Conservation (phyloP, 37 sponge, comb jelly and placozoan species). For the Trichoplax adhaerens region DNA sequence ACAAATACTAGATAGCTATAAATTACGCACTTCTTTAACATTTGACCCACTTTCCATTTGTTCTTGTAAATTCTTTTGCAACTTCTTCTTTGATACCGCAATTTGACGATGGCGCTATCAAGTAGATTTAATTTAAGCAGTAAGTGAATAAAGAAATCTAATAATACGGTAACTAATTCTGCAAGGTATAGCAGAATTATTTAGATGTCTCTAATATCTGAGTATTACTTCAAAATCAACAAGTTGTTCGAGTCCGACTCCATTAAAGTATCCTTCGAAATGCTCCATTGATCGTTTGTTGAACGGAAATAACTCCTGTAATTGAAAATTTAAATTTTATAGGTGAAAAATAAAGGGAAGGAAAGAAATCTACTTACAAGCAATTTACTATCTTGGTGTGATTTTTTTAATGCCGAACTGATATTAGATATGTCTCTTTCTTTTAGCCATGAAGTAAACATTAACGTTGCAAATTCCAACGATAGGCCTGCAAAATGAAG, state of each 20-base stretch:
- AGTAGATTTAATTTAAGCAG: background rate
- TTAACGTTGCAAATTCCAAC: slow-evolving; percentile 43
- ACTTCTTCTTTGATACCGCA: slow-evolving; percentile 12
- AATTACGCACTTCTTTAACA: no score
- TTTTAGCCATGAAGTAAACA: slow-evolving; percentile 53
- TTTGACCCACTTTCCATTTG: no score
- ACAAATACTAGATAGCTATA: no score
- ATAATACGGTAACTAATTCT: background rate
- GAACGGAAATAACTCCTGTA: slow-evolving; percentile 48
- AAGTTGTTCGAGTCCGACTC: slow-evolving; percentile 23
- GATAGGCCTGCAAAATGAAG: background rate
- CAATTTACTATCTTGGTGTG: slow-evolving; percentile 41
- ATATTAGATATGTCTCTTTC: slow-evolving; percentile 60
- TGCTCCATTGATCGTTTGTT: slow-evolving; percentile 25
- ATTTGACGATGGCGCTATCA: slow-evolving; percentile 20
- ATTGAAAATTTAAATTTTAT: background rate
- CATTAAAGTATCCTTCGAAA: slow-evolving; percentile 57
- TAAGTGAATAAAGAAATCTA: background rate
- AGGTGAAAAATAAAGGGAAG: background rate
- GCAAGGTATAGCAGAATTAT: no score
- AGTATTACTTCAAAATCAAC: slow-evolving; percentile 26
- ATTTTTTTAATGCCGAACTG: slow-evolving; percentile 37
- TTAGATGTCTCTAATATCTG: no score
- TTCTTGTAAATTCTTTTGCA: slow-evolving; percentile 16
- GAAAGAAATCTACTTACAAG: slow-evolving; percentile 5